Percentiles rank a stretch among this genome's conserved stretches.
These are phyloP conservation scores for Cephonodes hylas DNA, from an alignment of 2,888 invertebrate species.

Conservation along the genomic window DNA sequence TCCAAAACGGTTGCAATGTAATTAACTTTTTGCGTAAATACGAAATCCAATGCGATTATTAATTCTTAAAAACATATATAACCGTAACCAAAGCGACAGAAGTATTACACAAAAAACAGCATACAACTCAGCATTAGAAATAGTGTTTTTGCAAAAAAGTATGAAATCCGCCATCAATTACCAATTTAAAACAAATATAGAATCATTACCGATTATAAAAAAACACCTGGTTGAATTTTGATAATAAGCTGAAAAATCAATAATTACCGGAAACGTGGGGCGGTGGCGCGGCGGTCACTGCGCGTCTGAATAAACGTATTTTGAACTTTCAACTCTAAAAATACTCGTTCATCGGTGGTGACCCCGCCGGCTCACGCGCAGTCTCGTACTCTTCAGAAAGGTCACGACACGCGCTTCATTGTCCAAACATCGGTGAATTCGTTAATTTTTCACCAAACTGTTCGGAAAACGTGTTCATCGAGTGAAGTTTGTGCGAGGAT, in stretches of 20 bases:
- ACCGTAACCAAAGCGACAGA: not conserved
- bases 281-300: conserved; percentile 28
- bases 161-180: not conserved
- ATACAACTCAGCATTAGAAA: not conserved
- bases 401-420: conserved; percentile 63
- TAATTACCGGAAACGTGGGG: conserved; percentile 3
- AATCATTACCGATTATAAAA: not conserved
- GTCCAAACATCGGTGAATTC: conserved; percentile 25
- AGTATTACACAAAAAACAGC: not conserved
- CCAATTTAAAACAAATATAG: not conserved
- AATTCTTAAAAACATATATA: not conserved
- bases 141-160: not conserved
- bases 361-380: conserved; percentile 76
- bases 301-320: conserved; percentile 66
- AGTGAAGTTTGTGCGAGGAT: conserved; percentile 7
- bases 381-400: conserved; percentile 75
- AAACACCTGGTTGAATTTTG: not conserved
- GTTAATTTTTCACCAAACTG: conserved; percentile 8
- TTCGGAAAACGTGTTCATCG: not conserved
- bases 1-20: too few species aligned
- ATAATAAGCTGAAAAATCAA: conserved; percentile 5
- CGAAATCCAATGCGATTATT: too few species aligned
- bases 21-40: too few species aligned
- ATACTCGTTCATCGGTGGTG: conserved; percentile 64
- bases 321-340: conserved; percentile 83